Conservation (phyloP, 1,140 invertebrate genomes). For the Drosophila lacertosa region DNA sequence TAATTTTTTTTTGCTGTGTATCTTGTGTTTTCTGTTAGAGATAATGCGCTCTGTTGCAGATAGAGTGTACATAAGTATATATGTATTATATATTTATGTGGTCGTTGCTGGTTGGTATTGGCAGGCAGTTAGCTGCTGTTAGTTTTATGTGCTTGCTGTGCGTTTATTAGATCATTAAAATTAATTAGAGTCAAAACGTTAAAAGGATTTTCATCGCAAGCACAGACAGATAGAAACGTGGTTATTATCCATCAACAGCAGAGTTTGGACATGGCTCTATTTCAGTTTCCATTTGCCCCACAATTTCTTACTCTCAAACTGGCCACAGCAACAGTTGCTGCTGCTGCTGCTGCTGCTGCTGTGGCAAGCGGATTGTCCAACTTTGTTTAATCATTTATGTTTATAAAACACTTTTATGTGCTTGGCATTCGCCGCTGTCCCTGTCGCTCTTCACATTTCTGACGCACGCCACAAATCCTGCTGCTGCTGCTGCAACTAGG, state of each 20-base stretch:
- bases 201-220: conserved; percentile 70
- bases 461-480: conserved; percentile 18
- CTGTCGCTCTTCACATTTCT: background rate
- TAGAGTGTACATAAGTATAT: no score
- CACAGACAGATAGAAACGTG: conserved; percentile 23
- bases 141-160: conserved; percentile 53
- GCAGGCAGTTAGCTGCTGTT: conserved; percentile 41
- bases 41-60: conserved; percentile 11
- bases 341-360: conserved; percentile 5
- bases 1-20: no score
- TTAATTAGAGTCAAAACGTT: conserved; percentile 83
- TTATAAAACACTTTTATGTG: conserved; percentile 63
- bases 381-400: conserved; percentile 77
- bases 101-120: conserved; percentile 38
- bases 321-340: conserved; percentile 1
- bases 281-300: background rate
- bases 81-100: conserved; percentile 22
- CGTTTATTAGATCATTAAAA: conserved; percentile 79
- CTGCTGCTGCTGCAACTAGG: conserved; percentile 14
- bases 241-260: conserved; percentile 60
- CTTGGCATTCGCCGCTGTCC: conserved; percentile 1
- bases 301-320: conserved; percentile 16
- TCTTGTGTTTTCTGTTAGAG: background rate
- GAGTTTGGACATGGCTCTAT: conserved; percentile 18
- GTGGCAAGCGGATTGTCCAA: conserved; percentile 39